Evolutionary conservation across 92 coral and sea anemone species (phyloP).

Genomic region (Palythoa caribaeorum): DNA sequence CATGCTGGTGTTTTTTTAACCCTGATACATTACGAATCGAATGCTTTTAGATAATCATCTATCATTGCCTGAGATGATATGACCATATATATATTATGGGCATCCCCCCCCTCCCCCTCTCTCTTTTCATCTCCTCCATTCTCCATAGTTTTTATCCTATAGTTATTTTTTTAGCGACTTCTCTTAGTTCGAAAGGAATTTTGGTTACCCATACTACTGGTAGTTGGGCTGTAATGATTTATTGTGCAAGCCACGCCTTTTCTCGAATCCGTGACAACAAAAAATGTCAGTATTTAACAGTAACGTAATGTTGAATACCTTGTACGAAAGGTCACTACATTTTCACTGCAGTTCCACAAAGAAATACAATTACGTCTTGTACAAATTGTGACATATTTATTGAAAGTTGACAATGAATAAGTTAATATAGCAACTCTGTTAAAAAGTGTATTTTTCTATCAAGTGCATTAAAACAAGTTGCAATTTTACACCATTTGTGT

Average conservation of each 20-base stretch:
- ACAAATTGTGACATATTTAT: constrained; percentile 25
- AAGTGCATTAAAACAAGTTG: constrained; percentile 39
- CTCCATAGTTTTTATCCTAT: too few relatives aligned
- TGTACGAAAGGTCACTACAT: neutral
- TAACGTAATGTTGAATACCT: neutral
- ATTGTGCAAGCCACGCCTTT: neutral
- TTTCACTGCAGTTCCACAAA: neutral
- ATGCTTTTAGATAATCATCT: too few relatives aligned
- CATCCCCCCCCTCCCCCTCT: too few relatives aligned
- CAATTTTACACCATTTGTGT: neutral
- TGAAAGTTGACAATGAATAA: constrained; percentile 8
- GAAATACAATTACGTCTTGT: constrained; percentile 5
- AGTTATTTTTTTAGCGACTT: too few relatives aligned
- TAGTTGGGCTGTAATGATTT: neutral
- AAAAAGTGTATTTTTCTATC: constrained; percentile 25
- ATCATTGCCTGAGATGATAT: too few relatives aligned
- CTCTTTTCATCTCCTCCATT: too few relatives aligned
- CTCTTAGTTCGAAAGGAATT: neutral
- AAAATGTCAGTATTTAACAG: neutral
- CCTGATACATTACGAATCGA: too few relatives aligned
- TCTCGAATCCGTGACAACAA: neutral
- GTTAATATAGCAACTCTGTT: neutral
- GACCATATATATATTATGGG: too few relatives aligned
- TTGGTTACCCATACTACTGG: neutral
- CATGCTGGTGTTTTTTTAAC: too few relatives aligned